Percentiles rank a stretch among this genome's conserved stretches.
Conservation (phyloP, 2,113 vertebrate genomes). For the Ctenodactylus gundi region DNA sequence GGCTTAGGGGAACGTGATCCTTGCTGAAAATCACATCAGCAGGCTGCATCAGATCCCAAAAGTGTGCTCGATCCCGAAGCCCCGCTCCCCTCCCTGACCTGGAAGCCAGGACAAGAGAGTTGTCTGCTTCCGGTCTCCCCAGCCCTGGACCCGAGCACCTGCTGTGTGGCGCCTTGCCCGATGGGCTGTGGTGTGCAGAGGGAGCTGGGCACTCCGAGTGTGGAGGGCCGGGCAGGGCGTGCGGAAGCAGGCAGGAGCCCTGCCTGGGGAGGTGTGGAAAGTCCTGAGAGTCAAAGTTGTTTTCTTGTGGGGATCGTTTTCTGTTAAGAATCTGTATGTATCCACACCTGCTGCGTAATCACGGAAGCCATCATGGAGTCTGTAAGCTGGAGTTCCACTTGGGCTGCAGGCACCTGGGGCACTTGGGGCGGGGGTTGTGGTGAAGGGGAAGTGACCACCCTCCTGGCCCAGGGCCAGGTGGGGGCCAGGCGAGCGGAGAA, state of each 20-base stretch:
- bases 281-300: too few species aligned
- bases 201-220: too few species aligned
- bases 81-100: neutral
- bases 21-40: neutral
- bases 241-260: too few species aligned
- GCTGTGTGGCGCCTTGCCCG: neutral
- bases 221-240: too few species aligned
- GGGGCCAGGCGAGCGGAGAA: neutral
- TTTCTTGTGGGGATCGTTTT: too few species aligned
- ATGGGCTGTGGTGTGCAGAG: too few species aligned
- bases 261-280: too few species aligned
- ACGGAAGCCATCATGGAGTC: too few species aligned
- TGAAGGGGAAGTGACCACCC: neutral
- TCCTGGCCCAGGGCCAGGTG: neutral
- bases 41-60: neutral
- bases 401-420: neutral
- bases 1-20: neutral
- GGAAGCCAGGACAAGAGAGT: neutral
- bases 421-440: slow-evolving; percentile 36
- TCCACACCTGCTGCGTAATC: too few species aligned
- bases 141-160: too few species aligned
- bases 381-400: neutral
- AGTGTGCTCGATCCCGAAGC: neutral
- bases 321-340: too few species aligned
- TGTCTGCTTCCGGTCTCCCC: neutral